Conservation (phyloP, 35 echinoderm and acorn worm genomes). For the Acanthaster planci region DNA sequence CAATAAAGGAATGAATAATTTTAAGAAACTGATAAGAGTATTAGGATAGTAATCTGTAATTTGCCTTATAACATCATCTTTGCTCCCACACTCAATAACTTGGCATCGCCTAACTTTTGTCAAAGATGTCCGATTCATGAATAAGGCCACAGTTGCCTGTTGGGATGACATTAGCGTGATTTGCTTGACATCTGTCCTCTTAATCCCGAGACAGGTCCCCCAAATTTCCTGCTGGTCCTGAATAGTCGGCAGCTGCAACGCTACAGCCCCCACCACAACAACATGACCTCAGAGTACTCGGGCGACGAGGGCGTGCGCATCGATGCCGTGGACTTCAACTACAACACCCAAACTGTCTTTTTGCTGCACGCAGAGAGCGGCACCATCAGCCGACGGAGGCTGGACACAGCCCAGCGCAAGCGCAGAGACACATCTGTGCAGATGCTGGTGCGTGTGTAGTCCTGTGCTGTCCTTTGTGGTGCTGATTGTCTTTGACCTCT, state of each 20-base stretch:
- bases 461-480: background rate
- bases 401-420: background rate
- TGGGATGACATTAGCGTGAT: background rate
- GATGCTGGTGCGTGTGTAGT: background rate
- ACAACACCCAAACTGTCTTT: background rate
- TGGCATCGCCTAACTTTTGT: background rate
- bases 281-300: background rate
- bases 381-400: background rate
- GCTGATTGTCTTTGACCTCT: background rate
- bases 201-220: background rate
- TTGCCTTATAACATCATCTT: too few species aligned
- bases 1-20: too few species aligned
- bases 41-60: too few species aligned
- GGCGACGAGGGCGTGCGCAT: background rate
- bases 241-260: background rate
- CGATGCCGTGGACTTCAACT: background rate
- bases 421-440: background rate
- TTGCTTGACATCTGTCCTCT: too few species aligned
- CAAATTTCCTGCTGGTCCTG: background rate
- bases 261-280: background rate
- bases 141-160: background rate
- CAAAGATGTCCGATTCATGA: background rate
- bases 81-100: too few species aligned
- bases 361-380: background rate
- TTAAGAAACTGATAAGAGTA: too few species aligned